These are phyloP conservation scores for Sphenopsis melanotis DNA, from an alignment of 2,797 vertebrate species.

Conservation along the genomic window DNA sequence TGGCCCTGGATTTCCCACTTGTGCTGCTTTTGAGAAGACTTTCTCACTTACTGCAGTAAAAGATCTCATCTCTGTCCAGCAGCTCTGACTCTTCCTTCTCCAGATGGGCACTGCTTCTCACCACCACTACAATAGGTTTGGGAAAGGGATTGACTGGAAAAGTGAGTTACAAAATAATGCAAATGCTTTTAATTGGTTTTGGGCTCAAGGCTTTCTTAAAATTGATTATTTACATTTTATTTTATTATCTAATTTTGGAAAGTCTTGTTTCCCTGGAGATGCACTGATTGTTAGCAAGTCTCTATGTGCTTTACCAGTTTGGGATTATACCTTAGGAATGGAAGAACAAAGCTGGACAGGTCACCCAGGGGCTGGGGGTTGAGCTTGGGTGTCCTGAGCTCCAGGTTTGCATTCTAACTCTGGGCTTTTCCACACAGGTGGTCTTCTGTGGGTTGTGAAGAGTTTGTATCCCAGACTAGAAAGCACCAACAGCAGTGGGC, in stretches of 20 bases:
- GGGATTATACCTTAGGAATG: not conserved
- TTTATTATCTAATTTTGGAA: not conserved
- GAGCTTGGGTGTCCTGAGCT: not conserved
- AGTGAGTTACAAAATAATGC: slow-evolving; percentile 1
- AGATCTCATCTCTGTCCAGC: not conserved
- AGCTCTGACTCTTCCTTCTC: not conserved
- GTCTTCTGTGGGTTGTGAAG: not conserved
- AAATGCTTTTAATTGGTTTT: not conserved
- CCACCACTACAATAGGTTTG: not conserved
- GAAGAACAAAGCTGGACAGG: not conserved
- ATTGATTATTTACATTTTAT: not conserved
- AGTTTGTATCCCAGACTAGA: not conserved
- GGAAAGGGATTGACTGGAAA: not conserved
- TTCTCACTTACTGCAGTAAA: not conserved
- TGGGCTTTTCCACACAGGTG: not conserved
- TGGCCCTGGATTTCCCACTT: not conserved
- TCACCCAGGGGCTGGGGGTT: not conserved
- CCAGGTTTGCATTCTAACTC: not conserved
- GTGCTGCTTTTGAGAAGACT: not conserved
- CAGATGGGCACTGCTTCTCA: not conserved
- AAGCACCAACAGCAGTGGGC: not conserved
- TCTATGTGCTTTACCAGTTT: not conserved
- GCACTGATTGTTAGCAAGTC: not conserved
- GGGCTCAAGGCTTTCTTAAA: not conserved
- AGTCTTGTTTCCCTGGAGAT: not conserved